Evolutionary conservation across 64 coral and sea anemone genomes (phyloP).

Genomic region (Anthopleura sola): DNA sequence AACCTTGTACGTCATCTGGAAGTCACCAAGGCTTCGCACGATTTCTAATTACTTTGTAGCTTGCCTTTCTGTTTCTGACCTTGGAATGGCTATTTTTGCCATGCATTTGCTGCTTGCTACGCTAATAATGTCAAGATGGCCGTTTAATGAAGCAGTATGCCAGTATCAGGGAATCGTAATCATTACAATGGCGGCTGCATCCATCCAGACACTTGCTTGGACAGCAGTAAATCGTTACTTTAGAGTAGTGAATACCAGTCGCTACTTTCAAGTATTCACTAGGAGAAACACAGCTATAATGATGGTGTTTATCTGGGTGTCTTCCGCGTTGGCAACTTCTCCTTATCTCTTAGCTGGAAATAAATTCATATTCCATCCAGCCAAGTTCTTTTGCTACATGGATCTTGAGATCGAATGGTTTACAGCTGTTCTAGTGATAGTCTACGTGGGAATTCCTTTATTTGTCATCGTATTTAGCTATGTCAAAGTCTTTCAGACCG

Average conservation of each 20-base stretch:
- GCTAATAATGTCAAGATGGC: slow-evolving; percentile 48
- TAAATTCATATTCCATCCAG: slow-evolving; percentile 34
- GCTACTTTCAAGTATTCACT: slow-evolving; percentile 27
- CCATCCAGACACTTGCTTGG: slow-evolving; percentile 41
- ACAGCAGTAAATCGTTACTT: slow-evolving; percentile 57
- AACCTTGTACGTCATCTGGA: not conserved
- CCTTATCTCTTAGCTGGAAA: slow-evolving; percentile 16
- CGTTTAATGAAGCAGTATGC: slow-evolving; percentile 41
- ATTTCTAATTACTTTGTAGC: slow-evolving; percentile 49
- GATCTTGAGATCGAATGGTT: not conserved
- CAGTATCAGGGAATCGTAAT: slow-evolving; percentile 59
- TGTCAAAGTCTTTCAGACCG: not conserved
- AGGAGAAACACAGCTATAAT: not conserved
- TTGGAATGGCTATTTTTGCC: slow-evolving; percentile 28
- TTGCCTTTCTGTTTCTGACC: slow-evolving; percentile 55
- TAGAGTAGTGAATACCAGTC: slow-evolving; percentile 10
- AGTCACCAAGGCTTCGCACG: not conserved
- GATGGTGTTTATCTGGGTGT: slow-evolving; percentile 21
- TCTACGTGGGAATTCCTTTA: slow-evolving; percentile 8
- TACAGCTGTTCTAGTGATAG: not conserved
- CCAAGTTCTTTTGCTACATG: slow-evolving; percentile 40
- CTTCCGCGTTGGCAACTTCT: not conserved
- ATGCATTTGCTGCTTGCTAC: slow-evolving; percentile 22
- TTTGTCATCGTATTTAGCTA: slow-evolving; percentile 5
- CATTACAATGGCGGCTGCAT: slow-evolving; percentile 11